Base-by-base conservation (phyloP, 2,888 invertebrate genomes). In the Acrobeloides nanus region DNA sequence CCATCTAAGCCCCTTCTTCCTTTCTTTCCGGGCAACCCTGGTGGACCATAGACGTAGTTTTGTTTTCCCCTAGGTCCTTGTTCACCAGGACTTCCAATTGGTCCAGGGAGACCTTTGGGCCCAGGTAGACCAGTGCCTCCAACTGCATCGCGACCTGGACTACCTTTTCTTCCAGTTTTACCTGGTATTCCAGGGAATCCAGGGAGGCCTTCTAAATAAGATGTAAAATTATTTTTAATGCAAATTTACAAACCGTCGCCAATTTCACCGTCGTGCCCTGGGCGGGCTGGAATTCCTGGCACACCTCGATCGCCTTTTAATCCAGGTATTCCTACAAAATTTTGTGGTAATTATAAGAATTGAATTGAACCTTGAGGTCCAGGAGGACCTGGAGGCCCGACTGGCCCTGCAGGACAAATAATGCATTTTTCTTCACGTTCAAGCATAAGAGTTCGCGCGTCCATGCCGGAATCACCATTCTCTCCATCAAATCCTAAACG, bases 21-120 rank as follows among this genome's bases (percentile, higher is more conserved):
- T 0, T 44, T 46, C 40, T 53, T 42, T 3, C 60, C 60, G 27
- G 55, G 52, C 7, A 61, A 57, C n/a, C 70, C 70, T 8, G 67
- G 62, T 20, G 59, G 58, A 10, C 70, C 70, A 37, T 64, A 66
- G 18, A 70, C 67, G 47, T 68, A 70, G 48, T 69, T 69, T 29
- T 56, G 44, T 33, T 51, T 50, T 27, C 62, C 62, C 23, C 62
- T 46, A 7, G 59, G 46, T n/a, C 62, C 62, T 41, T 62, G 61
- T 12, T 37, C 25, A 3, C 61, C 61, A 18, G 62, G 48, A 1
- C 45, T 33, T 15, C 57, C 53, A 10, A 42, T 29, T 12, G 55
- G 25, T 3, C 55, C 55, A 27, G 15, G 15, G 21, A 12, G 31
- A 20, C 46, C 46, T 12, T 25, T 31, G 12, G 49, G 45, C n/a